phyloP scores from a whole-genome alignment of 2,888 invertebrate species.

The Papilio gigon region DNA sequence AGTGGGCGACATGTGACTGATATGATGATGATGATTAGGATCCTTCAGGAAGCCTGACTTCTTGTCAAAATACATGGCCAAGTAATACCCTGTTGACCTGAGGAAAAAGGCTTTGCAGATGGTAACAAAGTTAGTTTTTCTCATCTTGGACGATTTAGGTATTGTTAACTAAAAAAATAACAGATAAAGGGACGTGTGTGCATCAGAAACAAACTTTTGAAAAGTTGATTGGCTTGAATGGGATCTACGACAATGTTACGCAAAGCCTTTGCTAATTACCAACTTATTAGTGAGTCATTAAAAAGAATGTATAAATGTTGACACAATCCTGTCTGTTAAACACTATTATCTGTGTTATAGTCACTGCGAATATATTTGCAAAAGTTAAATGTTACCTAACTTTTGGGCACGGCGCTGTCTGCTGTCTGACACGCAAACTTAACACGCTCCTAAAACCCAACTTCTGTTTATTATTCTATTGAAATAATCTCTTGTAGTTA shows the following conservation, averaged over 20 bases:
- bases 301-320: not conserved
- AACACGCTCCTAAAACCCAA: slow-evolving; percentile 50
- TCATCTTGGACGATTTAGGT: too few species aligned
- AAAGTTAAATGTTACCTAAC: slow-evolving; percentile 71
- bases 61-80: not conserved
- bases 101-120: too few species aligned
- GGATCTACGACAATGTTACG: too few species aligned
- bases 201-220: too few species aligned
- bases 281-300: not conserved
- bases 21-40: too few species aligned
- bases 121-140: too few species aligned
- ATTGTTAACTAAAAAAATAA: too few species aligned
- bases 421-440: slow-evolving; percentile 67
- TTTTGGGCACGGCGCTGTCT: slow-evolving; percentile 69
- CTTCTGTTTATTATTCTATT: slow-evolving; percentile 1
- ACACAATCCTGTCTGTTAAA: slow-evolving; percentile 55
- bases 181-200: too few species aligned
- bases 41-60: not conserved
- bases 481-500: not conserved
- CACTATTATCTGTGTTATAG: slow-evolving; percentile 58
- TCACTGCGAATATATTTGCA: slow-evolving; percentile 62
- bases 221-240: too few species aligned
- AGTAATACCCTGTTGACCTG: too few species aligned
- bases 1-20: too few species aligned
- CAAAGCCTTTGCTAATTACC: too few species aligned